Percentiles rank a stretch among this genome's conserved stretches.
phyloP scores from a whole-genome alignment of 2,113 vertebrate genomes.

The Chrysemys picta region DNA sequence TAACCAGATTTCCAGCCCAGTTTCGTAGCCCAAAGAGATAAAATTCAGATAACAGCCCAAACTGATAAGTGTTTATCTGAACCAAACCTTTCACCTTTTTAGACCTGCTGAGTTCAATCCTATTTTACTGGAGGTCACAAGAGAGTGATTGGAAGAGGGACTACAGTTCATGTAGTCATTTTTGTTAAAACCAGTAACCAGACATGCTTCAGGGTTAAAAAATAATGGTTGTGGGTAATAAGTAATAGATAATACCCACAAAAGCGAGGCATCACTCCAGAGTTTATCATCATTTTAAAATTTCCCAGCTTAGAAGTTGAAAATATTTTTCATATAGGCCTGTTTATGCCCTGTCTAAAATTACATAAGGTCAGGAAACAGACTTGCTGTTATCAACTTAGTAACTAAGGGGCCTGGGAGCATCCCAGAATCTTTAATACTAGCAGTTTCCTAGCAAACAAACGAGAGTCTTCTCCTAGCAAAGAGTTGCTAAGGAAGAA shows the following conservation, averaged over 20 bases:
- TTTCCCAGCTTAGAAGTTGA: neutral
- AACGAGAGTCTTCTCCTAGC: neutral
- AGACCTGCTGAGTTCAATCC: neutral
- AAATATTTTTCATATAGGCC: neutral
- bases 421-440: neutral
- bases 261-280: neutral
- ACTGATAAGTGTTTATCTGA: neutral
- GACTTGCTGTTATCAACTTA: neutral
- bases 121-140: neutral
- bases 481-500: neutral
- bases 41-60: neutral
- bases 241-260: neutral
- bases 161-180: neutral
- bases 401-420: neutral
- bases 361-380: neutral
- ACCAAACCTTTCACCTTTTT: neutral
- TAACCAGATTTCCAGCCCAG: neutral
- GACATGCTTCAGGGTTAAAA: neutral
- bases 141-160: neutral
- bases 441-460: neutral
- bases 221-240: neutral
- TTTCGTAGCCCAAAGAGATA: neutral
- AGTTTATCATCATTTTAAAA: neutral
- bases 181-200: neutral
- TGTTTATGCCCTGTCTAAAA: neutral